Evolutionary conservation across 2,113 vertebrate genomes (phyloP).

Genomic region (Peromyscus maniculatus): DNA sequence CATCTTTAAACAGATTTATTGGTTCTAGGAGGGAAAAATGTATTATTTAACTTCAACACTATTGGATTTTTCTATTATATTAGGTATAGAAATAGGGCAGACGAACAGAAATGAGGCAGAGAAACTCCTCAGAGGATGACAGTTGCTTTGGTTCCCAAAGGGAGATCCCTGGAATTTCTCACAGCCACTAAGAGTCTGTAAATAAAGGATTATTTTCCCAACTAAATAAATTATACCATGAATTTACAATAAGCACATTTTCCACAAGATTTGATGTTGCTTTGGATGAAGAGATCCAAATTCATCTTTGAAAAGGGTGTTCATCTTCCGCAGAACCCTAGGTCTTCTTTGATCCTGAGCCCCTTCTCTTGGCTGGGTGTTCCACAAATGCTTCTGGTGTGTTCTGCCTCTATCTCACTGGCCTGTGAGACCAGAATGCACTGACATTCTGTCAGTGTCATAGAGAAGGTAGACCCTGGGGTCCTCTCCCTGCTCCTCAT

Average conservation of each 20-base stretch:
- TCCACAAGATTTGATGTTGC: not conserved
- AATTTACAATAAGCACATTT: not conserved
- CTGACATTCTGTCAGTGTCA: rapidly evolving
- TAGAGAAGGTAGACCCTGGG: rapidly evolving
- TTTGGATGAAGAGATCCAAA: not conserved
- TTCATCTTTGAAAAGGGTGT: not conserved
- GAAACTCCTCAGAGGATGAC: slow-evolving; percentile 44
- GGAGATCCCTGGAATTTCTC: not conserved
- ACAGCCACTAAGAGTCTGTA: not conserved
- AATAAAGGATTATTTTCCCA: slow-evolving; percentile 46
- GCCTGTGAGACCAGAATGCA: not conserved
- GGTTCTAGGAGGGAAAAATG: slow-evolving; percentile 82
- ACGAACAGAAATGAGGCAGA: slow-evolving; percentile 67
- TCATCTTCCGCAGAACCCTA: rapidly evolving
- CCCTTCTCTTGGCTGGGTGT: no score
- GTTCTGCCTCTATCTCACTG: rapidly evolving
- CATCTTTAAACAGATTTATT: slow-evolving; percentile 92
- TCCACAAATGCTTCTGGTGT: rapidly evolving
- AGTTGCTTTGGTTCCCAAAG: slow-evolving; percentile 32
- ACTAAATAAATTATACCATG: not conserved
- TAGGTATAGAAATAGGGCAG: slow-evolving; percentile 73
- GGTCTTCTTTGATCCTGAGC: not conserved
- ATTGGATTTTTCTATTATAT: slow-evolving; percentile 87
- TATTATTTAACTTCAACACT: slow-evolving; percentile 88
- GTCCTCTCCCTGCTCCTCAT: not conserved